Evolutionary conservation across 2,797 vertebrate genomes (phyloP), one percentile per base, ranked within the genome.

Genomic region (Cryptoprocta ferox): DNA sequence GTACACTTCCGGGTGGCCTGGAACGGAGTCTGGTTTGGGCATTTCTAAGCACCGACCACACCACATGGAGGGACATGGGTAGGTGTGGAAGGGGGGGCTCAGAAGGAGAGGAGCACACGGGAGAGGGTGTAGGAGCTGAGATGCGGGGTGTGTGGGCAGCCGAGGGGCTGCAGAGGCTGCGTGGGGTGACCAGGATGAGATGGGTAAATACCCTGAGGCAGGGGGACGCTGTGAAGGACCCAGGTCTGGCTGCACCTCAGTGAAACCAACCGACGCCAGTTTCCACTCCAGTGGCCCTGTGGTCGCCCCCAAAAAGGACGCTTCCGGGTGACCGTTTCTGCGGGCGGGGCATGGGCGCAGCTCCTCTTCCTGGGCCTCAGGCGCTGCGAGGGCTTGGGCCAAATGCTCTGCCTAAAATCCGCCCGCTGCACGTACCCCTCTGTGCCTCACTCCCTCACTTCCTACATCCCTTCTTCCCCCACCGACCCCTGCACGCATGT

Each of bases 91-190:
- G 87, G 59, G 32, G 5, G 5, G 26, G 42, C 12, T 48, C 35
- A 0, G 82, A 16, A 4, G 32, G n/a, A 35, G 53, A 1, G 12
- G 4, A 30, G 1, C 39, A 8, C 26, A 5, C 9, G 0, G 1
- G 9, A 42, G 53, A 39, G 3, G 56, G 45, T 45, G 42, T 0
- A 0, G 7, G 0, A 12, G 63, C 30, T 63, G 42, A 14, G 1
- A 15, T 4, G 26, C 30, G 19, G 24, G 1, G 2, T 11, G 26
- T 5, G 4, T 4, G 12, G 7, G 0, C 63, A 71, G 87, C 61
- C 66, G 1, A 2, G 73, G 2, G 63, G 32, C 39, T 26, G 30
- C 2, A 2, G 8, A 26, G 2, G 50, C 26, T 5, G 32, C 30
- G 7, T 12, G 59, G 50, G 53, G 63, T 56, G 45, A 45, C 66